Evolutionary conservation across 1,140 invertebrate species (phyloP).

Genomic region (Drosophila lini): DNA sequence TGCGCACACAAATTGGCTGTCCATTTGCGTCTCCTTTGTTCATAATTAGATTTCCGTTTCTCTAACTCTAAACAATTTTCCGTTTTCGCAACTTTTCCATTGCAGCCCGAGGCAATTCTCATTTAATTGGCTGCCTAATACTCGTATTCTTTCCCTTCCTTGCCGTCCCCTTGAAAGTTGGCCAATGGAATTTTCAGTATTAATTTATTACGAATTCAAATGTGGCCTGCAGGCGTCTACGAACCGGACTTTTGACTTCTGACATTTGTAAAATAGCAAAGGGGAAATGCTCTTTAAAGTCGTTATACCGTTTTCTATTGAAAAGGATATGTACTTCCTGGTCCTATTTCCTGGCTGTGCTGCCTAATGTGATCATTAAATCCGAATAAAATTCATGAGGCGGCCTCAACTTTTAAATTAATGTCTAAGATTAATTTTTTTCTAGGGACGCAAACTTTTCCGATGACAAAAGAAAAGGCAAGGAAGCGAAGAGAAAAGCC

Average conservation of each 20-base stretch:
- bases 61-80: conserved; percentile 37
- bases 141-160: conserved; percentile 36
- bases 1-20: conserved; percentile 59
- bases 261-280: conserved; percentile 13
- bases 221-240: conserved; percentile 8
- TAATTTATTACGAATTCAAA: conserved; percentile 57
- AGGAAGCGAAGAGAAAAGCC: conserved; percentile 6
- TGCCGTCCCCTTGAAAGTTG: conserved; percentile 35
- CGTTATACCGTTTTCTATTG: neutral
- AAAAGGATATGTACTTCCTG: conserved; percentile 26
- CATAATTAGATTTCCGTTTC: conserved; percentile 64
- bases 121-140: conserved; percentile 72
- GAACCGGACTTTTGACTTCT: conserved; percentile 34
- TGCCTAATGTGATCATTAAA: conserved; percentile 54
- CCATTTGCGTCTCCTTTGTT: conserved; percentile 58
- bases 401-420: conserved; percentile 59
- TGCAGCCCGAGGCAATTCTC: conserved; percentile 43
- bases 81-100: conserved; percentile 23
- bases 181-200: conserved; percentile 31
- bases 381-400: conserved; percentile 50
- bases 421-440: conserved; percentile 65
- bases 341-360: neutral
- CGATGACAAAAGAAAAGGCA: neutral
- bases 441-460: conserved; percentile 29
- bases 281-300: neutral